Evolutionary conservation across 2,888 invertebrate genomes (phyloP), one percentile per base, ranked within the genome.

Genomic region (Eueremaeus valkanovi): DNA sequence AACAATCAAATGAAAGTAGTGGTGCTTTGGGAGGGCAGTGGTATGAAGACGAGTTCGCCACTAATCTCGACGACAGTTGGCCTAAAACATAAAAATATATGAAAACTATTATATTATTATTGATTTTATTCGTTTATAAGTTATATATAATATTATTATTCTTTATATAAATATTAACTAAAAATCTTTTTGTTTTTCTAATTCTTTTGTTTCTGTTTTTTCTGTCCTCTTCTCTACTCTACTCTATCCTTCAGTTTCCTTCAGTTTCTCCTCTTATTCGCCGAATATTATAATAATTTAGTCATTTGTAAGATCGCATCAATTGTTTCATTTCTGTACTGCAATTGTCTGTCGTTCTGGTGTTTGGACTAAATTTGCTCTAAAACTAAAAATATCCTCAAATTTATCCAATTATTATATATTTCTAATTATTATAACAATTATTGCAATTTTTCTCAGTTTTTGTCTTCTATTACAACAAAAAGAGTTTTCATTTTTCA

Each of bases 1-100:
- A 63, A 63, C 63, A 63, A 63, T 63, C 63, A 63, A 63, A 63
- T 63, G 63, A 63, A 63, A 63, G 63, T 63, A 63, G 63, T 63
- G 63, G 63, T 63, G 63, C 63, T 63, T 55, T 55, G 55, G 63
- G 63, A 36, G 63, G 63, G 18, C 33, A 63, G 63, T 63, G 63
- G 63, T 63, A 63, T 63, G 63, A 63, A 16, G 63, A 63, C 63
- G 29, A 63, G 33, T 63, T 63, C 63, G 33, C 33, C 63, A 21
- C 55, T 27, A 63, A 63, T 63, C 36, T 63, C 18, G 63, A 63
- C 63, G 36, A 63, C 63, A 63, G 63, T 63, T 63, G 63, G 63
- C 33, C 63, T 33, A 63, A 63, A 63, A 55, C 55, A n/a, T 55
- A 55, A 55, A 6, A n/a, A 21, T 5, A 5, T 49, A 21, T 49